These are phyloP conservation scores for Andrena bicolor DNA, from an alignment of 2,888 invertebrate species.

Conservation along the genomic window DNA sequence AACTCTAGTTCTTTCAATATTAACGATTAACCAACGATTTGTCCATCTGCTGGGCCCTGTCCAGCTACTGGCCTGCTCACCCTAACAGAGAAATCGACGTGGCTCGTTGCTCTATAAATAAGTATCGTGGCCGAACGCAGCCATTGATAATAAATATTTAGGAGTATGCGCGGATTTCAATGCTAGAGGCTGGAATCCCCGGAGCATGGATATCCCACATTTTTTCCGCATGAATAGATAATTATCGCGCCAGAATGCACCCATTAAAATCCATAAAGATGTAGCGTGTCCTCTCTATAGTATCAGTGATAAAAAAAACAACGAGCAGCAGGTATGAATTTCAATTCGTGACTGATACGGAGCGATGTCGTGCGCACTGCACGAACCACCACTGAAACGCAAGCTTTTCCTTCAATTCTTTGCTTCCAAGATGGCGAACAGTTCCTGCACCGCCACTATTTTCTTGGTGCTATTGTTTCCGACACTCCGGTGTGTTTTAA, in stretches of 20 bases:
- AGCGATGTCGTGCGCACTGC: slow-evolving; percentile 9
- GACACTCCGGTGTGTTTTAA: neutral
- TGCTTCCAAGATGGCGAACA: slow-evolving; percentile 4
- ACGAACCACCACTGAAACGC: slow-evolving; percentile 7
- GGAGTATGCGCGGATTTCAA: too few relatives aligned
- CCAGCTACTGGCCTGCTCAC: too few relatives aligned
- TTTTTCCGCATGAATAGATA: neutral
- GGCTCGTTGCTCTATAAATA: neutral
- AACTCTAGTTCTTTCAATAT: too few relatives aligned
- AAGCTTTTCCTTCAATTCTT: slow-evolving; percentile 20
- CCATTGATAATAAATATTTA: neutral
- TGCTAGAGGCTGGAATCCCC: too few relatives aligned
- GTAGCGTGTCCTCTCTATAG: slow-evolving; percentile 24
- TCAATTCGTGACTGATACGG: slow-evolving; percentile 22
- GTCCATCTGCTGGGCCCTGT: too few relatives aligned
- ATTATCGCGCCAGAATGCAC: neutral
- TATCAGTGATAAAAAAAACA: slow-evolving; percentile 20
- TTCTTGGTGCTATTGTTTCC: neutral
- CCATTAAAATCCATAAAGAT: slow-evolving; percentile 18
- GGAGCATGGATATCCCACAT: too few relatives aligned
- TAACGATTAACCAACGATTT: too few relatives aligned
- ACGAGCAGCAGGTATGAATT: slow-evolving; percentile 14
- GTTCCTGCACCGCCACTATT: neutral
- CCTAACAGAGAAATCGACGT: too few relatives aligned
- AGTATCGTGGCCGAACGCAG: neutral